Evolutionary conservation across 2,888 invertebrate genomes (phyloP).

Genomic region (Mythimna vitellina): DNA sequence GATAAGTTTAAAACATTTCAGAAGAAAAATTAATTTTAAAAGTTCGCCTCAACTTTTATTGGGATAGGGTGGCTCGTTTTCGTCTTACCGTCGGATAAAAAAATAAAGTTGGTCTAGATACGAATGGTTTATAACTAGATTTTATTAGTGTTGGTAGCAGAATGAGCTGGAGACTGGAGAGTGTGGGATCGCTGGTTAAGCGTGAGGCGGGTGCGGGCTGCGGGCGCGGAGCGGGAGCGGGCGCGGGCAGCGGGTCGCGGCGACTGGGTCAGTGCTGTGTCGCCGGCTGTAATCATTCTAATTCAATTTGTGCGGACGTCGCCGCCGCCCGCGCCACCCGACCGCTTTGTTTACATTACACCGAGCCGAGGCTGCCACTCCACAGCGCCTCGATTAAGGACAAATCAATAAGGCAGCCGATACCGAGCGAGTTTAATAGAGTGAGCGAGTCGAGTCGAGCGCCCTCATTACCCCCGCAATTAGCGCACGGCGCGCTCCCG

Average conservation of each 20-base stretch:
- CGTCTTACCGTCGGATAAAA: constrained; percentile 19
- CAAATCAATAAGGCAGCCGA: constrained; percentile 90
- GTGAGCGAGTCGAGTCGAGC: constrained; percentile 89
- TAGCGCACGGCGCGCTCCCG: constrained; percentile 89
- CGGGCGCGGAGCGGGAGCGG: constrained; percentile 5
- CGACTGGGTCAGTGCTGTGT: constrained; percentile 63
- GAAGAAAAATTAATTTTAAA: constrained; percentile 56
- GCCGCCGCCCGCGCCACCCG: constrained; percentile 70
- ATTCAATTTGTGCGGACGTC: constrained; percentile 83
- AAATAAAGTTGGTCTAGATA: constrained; percentile 26
- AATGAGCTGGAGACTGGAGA: constrained; percentile 12
- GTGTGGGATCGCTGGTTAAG: background rate
- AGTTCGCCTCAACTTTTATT: constrained; percentile 50
- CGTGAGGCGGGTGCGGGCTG: background rate
- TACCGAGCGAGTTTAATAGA: constrained; percentile 90
- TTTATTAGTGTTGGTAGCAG: constrained; percentile 16
- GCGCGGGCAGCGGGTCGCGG: constrained; percentile 42
- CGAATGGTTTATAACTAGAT: constrained; percentile 12
- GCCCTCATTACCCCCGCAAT: constrained; percentile 91
- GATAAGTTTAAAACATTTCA: constrained; percentile 30
- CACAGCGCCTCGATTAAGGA: constrained; percentile 86
- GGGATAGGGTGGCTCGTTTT: constrained; percentile 26
- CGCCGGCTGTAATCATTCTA: constrained; percentile 81
- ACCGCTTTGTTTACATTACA: constrained; percentile 85
- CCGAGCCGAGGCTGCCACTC: constrained; percentile 75